Percentiles rank a stretch among this genome's conserved stretches.
These are phyloP conservation scores for Sinopyrophorus schimmeli DNA, from an alignment of 2,888 invertebrate genomes.

Conservation along the genomic window DNA sequence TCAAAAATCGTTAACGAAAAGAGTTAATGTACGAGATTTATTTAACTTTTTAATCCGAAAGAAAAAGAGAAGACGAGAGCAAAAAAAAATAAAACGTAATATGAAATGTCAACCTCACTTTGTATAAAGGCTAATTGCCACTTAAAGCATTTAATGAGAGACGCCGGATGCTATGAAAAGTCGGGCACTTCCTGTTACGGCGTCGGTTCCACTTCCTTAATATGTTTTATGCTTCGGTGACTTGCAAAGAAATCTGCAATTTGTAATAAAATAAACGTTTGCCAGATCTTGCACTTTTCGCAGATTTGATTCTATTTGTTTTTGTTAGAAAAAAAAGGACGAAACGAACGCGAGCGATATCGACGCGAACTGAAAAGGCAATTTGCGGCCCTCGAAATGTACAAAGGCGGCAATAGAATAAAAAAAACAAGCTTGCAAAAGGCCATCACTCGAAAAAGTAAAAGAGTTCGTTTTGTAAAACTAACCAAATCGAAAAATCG, in stretches of 20 bases:
- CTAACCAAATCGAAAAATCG: constrained; percentile 33
- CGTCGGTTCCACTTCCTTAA: constrained; percentile 38
- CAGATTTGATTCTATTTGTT: not conserved
- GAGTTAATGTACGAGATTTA: too few relatives aligned
- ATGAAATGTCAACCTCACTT: constrained; percentile 46
- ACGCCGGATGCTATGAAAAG: constrained; percentile 45
- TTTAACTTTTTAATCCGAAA: too few relatives aligned
- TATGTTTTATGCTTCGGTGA: constrained; percentile 40
- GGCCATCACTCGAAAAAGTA: constrained; percentile 11
- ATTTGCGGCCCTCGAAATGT: too few relatives aligned
- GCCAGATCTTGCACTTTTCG: not conserved
- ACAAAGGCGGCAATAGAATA: too few relatives aligned
- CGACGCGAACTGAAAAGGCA: too few relatives aligned
- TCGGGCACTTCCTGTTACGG: constrained; percentile 33
- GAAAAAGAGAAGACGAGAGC: too few relatives aligned
- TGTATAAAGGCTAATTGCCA: constrained; percentile 55
- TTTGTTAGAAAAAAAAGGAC: too few relatives aligned
- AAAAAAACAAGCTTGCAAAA: not conserved
- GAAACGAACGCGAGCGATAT: too few relatives aligned
- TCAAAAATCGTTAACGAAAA: too few relatives aligned
- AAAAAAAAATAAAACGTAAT: constrained; percentile 34
- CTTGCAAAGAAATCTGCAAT: constrained; percentile 36
- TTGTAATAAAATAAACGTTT: constrained; percentile 11
- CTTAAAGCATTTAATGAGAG: constrained; percentile 54
- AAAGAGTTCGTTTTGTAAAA: constrained; percentile 12